phyloP scores from a whole-genome alignment of 2,113 vertebrate genomes.

The Ammodytes dubius region DNA sequence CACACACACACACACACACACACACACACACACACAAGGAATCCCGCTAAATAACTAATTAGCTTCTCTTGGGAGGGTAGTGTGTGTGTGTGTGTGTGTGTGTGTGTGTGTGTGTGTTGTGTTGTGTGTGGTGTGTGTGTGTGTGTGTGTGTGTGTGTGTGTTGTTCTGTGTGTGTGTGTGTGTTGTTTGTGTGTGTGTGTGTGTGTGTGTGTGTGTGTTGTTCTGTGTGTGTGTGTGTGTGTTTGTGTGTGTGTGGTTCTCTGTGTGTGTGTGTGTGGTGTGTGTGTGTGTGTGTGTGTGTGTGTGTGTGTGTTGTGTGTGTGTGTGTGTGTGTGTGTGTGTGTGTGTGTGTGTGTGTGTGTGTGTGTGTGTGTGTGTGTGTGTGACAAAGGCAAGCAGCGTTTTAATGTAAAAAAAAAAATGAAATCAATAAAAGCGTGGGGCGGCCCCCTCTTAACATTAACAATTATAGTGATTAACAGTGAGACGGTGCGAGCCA shows the following conservation, averaged over 20 bases:
- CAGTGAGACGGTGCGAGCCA: constrained; percentile 90
- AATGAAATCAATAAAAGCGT: constrained; percentile 90
- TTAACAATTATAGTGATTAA: constrained; percentile 94
- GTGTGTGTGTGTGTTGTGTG: too few species aligned
- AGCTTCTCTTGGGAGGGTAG: constrained; percentile 65
- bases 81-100: constrained; percentile 36
- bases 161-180: not conserved
- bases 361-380: not conserved
- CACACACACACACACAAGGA: constrained; percentile 63
- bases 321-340: too few species aligned
- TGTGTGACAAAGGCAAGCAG: constrained; percentile 81
- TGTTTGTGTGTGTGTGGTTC: too few species aligned
- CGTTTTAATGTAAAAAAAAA: constrained; percentile 87
- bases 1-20: constrained; percentile 49
- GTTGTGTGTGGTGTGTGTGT: too few species aligned
- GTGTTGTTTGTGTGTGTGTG: constrained; percentile 45
- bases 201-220: too few species aligned
- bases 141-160: too few species aligned
- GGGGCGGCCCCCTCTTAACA: constrained; percentile 89
- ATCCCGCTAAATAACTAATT: constrained; percentile 83
- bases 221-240: too few species aligned
- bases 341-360: too few species aligned
- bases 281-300: constrained; percentile 25
- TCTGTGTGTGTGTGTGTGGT: not conserved
- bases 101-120: too few species aligned